A percentile compares a stretch with the other conserved stretches of the same genome.
phyloP scores from a whole-genome alignment of 2,888 invertebrate genomes.

The Notodonta dromedarius region DNA sequence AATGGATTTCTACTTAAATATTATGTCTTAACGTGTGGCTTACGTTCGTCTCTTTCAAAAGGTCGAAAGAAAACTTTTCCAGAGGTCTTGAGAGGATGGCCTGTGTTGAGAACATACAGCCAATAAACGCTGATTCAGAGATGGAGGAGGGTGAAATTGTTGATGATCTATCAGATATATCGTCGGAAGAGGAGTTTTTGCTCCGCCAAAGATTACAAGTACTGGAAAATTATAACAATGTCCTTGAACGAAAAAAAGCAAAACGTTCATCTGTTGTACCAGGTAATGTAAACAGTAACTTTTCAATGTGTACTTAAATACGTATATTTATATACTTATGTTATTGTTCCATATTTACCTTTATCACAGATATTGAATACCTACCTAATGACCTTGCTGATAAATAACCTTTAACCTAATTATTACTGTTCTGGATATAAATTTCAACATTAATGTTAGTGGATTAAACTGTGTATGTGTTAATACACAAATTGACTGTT shows the following conservation, averaged over 20 bases:
- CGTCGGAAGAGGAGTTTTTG: constrained; percentile 77
- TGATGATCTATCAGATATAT: constrained; percentile 77
- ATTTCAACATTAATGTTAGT: too few relatives aligned
- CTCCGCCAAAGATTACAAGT: constrained; percentile 73
- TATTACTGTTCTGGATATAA: constrained; percentile 4
- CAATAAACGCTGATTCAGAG: constrained; percentile 65
- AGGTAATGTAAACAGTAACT: constrained; percentile 47
- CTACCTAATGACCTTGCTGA: constrained; percentile 14
- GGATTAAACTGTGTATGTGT: too few relatives aligned
- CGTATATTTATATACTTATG: background rate
- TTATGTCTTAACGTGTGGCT: background rate
- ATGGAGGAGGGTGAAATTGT: constrained; percentile 81
- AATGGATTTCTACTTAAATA: background rate
- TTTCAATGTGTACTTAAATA: background rate
- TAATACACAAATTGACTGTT: too few relatives aligned
- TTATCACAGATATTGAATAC: background rate
- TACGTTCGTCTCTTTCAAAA: background rate
- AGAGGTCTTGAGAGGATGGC: constrained; percentile 49
- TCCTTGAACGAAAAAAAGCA: constrained; percentile 77
- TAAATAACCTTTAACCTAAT: constrained; percentile 34
- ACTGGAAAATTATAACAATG: constrained; percentile 77
- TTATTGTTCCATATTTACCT: background rate
- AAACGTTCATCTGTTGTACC: constrained; percentile 57
- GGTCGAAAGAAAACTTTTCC: background rate
- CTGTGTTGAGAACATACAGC: constrained; percentile 56